Base-by-base conservation (phyloP, 2,113 vertebrate species). In the Mesoclemmys tuberculata region DNA sequence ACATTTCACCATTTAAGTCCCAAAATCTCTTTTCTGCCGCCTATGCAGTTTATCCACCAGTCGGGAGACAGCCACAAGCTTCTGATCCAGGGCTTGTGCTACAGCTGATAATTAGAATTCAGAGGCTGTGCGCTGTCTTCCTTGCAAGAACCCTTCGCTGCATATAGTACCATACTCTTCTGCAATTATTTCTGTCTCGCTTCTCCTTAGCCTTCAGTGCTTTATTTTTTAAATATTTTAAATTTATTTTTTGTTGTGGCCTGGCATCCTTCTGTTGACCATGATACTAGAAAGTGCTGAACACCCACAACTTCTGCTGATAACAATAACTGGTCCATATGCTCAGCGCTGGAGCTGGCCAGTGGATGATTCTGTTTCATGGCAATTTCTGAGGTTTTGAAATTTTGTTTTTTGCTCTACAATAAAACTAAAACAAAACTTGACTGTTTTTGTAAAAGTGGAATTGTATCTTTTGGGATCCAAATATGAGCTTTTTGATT, bases 401-500 rank as follows among this genome's bases (percentile, higher is more conserved):
- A n/a, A n/a, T 16, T 55, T 55, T 82, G n/a, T 10, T 91, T 89
- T 52, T 89, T 84, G 6, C 80, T 94, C 91, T 74, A 14, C 82
- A 35, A 78, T 79, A 58, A 77, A 92, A 87, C 74, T 82, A 68
- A 68, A 92, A 35, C 68, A 92, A 24, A 29, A 85, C 78, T 24
- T 44, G 56, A 82, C 48, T 90, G 68, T 86, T 93, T 93, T 86
- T 74, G 52, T 56, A n/a, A 68, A 81, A 92, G 78, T 52, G 8
- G 35, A 68, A 80, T 1, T 8, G 10, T 92, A 35, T 68, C 26
- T 41, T 19, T 92, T 71, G 14, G 49, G 51, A 3, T 1, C 35
- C 58, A 74, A 27, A 52, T 81, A 49, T 18, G 80, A 90, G 71
- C 77, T 92, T 54, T 54, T 94, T 92, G 83, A 64, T 94, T 93